Evolutionary conservation across 2,113 vertebrate species (phyloP).

Genomic region (Rhagologus leucostigma): DNA sequence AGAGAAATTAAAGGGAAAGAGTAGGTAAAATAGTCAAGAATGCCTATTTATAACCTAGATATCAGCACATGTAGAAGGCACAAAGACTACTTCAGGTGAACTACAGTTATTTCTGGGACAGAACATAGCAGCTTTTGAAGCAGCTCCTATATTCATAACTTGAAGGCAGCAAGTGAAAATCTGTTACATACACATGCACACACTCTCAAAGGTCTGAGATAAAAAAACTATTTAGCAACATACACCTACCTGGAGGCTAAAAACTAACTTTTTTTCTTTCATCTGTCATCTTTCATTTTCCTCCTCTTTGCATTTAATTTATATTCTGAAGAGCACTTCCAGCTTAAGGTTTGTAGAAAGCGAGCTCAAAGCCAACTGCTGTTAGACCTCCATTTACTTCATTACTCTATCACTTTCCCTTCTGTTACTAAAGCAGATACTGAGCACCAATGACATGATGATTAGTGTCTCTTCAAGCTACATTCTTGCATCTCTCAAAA

Average conservation of each 20-base stretch:
- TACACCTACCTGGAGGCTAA: not conserved
- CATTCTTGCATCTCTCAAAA: conserved; percentile 21
- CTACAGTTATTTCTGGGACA: not conserved
- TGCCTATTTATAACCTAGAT: not conserved
- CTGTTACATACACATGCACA: not conserved
- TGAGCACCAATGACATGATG: conserved; percentile 13
- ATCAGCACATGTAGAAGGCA: not conserved
- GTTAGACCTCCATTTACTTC: not conserved
- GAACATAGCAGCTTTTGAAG: not conserved
- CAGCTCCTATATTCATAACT: not conserved
- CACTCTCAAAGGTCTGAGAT: not conserved
- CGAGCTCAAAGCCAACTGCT: not conserved
- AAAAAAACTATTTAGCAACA: not conserved
- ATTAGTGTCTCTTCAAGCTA: conserved; percentile 6
- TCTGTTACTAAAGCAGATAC: not conserved
- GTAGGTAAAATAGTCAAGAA: not conserved
- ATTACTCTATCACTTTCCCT: not conserved
- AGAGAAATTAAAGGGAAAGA: not conserved
- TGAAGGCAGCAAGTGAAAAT: conserved; percentile 8
- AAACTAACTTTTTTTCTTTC: not conserved
- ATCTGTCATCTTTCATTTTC: not conserved
- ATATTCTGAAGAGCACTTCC: not conserved
- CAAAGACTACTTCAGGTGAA: not conserved
- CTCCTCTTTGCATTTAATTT: not conserved
- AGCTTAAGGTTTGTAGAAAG: not conserved